Conservation (phyloP, 2,797 vertebrate species). For the Chelmon rostratus region DNA sequence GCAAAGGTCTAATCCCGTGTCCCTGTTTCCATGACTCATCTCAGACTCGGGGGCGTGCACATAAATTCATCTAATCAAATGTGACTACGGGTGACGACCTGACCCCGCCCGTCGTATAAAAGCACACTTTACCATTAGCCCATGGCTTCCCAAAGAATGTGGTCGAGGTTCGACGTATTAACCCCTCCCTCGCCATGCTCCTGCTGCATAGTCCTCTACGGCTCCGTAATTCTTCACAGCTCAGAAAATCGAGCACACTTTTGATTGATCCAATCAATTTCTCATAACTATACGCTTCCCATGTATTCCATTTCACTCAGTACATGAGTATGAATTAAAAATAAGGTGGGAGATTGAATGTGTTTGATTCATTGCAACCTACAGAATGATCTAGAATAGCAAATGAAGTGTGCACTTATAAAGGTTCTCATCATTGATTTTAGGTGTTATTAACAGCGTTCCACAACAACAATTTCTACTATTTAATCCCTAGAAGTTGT, state of each 20-base stretch:
- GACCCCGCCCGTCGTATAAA: not conserved
- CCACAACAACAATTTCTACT: not conserved
- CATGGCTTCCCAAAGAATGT: not conserved
- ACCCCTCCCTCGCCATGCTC: not conserved
- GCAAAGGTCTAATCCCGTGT: no score
- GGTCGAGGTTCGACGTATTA: not conserved
- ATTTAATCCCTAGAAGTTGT: not conserved
- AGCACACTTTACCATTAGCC: not conserved
- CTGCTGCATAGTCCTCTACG: not conserved
- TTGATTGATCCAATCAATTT: not conserved
- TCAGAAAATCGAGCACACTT: not conserved
- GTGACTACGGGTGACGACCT: not conserved
- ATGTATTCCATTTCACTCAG: not conserved
- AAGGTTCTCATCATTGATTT: not conserved
- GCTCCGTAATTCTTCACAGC: not conserved
- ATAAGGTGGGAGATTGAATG: not conserved
- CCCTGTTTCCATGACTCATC: not conserved
- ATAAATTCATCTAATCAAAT: not conserved
- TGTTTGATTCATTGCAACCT: not conserved
- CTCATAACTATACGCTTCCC: not conserved
- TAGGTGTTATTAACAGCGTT: not conserved
- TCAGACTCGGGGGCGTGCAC: not conserved
- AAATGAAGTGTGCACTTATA: conserved; percentile 11
- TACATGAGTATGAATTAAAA: not conserved
- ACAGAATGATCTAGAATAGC: not conserved